phyloP scores from a whole-genome alignment of 2,888 invertebrate genomes.

The Acleris literana region DNA sequence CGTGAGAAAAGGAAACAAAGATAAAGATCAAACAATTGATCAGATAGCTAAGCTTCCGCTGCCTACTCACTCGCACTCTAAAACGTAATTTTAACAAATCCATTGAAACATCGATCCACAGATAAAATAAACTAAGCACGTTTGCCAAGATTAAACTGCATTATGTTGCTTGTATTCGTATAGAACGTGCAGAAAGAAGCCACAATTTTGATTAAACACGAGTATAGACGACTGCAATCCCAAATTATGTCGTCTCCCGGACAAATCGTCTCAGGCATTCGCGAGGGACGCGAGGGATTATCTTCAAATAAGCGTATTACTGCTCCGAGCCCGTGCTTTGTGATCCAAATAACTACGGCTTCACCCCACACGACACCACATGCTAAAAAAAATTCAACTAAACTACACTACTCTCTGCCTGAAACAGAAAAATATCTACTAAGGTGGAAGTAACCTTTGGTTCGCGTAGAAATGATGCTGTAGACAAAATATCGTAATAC shows the following conservation, averaged over 20 bases:
- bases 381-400: constrained; percentile 30
- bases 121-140: constrained; percentile 1
- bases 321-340: constrained; percentile 63
- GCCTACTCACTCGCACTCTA: constrained; percentile 1
- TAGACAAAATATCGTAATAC: constrained; percentile 37
- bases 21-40: constrained; percentile 26
- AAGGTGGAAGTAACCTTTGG: constrained; percentile 10
- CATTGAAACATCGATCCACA: constrained; percentile 1
- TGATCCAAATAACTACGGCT: constrained; percentile 69
- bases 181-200: constrained; percentile 18
- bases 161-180: background rate
- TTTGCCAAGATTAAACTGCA: constrained; percentile 1
- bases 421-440: background rate
- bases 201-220: constrained; percentile 29
- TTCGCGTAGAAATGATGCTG: constrained; percentile 23
- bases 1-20: constrained; percentile 17
- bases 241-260: constrained; percentile 40
- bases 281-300: constrained; percentile 59
- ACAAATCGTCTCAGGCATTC: constrained; percentile 57
- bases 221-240: constrained; percentile 28
- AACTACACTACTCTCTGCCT: constrained; percentile 19
- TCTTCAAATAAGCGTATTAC: constrained; percentile 78
- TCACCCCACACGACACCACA: constrained; percentile 42
- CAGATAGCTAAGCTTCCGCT: constrained; percentile 15
- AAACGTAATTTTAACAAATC: constrained; percentile 7